phyloP scores from a whole-genome alignment of 2,888 invertebrate genomes.

The Euplexia lucipara region DNA sequence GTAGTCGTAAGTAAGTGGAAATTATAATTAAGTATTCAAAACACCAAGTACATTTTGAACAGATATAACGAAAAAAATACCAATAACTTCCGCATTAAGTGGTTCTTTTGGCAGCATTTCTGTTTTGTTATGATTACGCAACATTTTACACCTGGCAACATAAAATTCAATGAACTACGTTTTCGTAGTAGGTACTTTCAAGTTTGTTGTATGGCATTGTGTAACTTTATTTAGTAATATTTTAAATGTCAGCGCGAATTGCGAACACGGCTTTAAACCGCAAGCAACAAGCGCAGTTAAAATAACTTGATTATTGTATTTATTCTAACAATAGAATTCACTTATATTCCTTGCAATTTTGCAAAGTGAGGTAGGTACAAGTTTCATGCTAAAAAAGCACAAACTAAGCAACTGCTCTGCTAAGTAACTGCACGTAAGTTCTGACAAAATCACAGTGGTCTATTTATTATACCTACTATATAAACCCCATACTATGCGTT shows the following conservation, averaged over 20 bases:
- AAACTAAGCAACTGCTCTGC: too few relatives aligned
- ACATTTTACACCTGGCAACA: constrained; percentile 31
- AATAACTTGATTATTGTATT: constrained; percentile 51
- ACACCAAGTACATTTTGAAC: not conserved
- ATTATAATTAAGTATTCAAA: not conserved
- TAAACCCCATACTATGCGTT: too few relatives aligned
- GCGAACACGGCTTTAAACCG: constrained; percentile 44
- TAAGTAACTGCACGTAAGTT: too few relatives aligned
- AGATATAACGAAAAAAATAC: not conserved
- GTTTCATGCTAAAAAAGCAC: constrained; percentile 5
- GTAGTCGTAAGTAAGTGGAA: not conserved
- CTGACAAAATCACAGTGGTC: too few relatives aligned
- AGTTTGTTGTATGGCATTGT: constrained; percentile 43
- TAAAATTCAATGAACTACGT: constrained; percentile 45
- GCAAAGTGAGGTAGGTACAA: constrained; percentile 4
- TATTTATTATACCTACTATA: too few relatives aligned
- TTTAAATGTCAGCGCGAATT: constrained; percentile 64
- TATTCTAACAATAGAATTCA: constrained; percentile 53
- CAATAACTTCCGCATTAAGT: constrained; percentile 2
- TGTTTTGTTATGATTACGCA: constrained; percentile 14
- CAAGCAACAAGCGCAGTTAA: constrained; percentile 10
- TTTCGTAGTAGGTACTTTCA: constrained; percentile 46
- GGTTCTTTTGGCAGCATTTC: constrained; percentile 5
- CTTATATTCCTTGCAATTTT: constrained; percentile 8
- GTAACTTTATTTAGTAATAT: constrained; percentile 59